These are phyloP conservation scores for Erpobdella octoculata DNA, from an alignment of 2,888 invertebrate genomes.

Conservation along the genomic window DNA sequence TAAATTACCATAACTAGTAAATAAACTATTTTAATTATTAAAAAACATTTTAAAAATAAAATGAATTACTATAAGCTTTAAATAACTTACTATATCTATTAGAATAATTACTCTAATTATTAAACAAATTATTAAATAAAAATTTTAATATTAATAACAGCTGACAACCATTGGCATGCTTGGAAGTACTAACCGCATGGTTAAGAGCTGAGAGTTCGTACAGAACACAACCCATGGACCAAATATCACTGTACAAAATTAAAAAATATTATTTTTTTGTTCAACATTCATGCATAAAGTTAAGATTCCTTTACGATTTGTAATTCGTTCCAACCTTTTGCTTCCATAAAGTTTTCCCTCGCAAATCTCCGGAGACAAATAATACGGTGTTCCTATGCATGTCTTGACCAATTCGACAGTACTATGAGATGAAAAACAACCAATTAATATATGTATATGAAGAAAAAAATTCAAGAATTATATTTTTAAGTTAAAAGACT, in stretches of 20 bases:
- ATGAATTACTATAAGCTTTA: too few relatives aligned
- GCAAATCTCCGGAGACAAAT: slow-evolving; percentile 56
- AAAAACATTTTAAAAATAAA: too few relatives aligned
- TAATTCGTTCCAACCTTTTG: slow-evolving; percentile 47
- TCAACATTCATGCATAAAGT: too few relatives aligned
- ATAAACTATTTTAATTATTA: too few relatives aligned
- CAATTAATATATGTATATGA: background rate
- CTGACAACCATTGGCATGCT: background rate
- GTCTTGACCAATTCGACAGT: slow-evolving; percentile 55
- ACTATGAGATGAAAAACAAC: slow-evolving; percentile 40
- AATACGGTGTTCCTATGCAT: slow-evolving; percentile 56
- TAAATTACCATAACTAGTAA: too few relatives aligned
- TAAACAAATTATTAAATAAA: background rate
- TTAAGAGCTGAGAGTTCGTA: slow-evolving; percentile 55
- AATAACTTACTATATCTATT: too few relatives aligned
- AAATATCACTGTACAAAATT: slow-evolving; percentile 54
- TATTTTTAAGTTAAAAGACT: background rate
- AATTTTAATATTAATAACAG: background rate
- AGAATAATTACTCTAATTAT: background rate
- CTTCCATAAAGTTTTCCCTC: slow-evolving; percentile 56
- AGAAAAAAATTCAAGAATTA: background rate
- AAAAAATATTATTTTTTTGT: slow-evolving; percentile 32
- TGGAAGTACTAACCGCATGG: slow-evolving; percentile 55
- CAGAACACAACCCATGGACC: slow-evolving; percentile 56
- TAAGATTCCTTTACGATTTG: background rate